Evolutionary conservation across 2,888 invertebrate genomes (phyloP), one percentile per base, ranked within the genome.

Genomic region (Agrotis clavis): DNA sequence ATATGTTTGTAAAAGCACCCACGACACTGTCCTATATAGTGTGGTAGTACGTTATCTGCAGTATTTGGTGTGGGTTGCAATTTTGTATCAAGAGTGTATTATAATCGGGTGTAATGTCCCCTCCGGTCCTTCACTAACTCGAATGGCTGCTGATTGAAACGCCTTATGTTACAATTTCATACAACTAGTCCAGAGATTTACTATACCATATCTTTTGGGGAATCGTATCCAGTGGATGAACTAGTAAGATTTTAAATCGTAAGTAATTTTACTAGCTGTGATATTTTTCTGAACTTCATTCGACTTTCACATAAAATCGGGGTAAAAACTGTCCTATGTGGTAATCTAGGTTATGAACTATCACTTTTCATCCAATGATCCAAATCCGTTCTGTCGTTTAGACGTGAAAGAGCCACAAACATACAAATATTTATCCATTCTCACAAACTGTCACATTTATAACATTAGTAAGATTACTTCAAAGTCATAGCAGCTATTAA

Each of bases 161-260:
- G 81, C 93, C 92, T 81, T 91, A 93, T 93, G 93, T 89, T 86
- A 84, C 84, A 79, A 75, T 87, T 87, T 86, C 81, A 25, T 53
- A 53, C 66, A 51, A 68, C 62, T 72, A 51, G 76, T 62, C 54
- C 67, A 68, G 35, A 9, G 13, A 6, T 2, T n/a, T 30, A 41
- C 41, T n/a, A 18, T 18, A 18, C 13, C 41, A 47, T 79, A 35
- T 30, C 5, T n/a, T 30, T 11, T 30, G 11, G 30, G 14, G 53
- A 6, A 25, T 13, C 16, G 6, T 25, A 41, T 25, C 9, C 30
- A n/a, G 30, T 1, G 18, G 56, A 30, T 11, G 11, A 47, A 47
- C 1, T 35, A 6, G 7, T 30, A 30, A 30, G 30, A 7, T 21
- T 53, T 7, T 16, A 54, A 16, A 9, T 56, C 18, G 30, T 5